phyloP scores from a whole-genome alignment of 2,113 vertebrate species.

The Eulemur rufifrons region DNA sequence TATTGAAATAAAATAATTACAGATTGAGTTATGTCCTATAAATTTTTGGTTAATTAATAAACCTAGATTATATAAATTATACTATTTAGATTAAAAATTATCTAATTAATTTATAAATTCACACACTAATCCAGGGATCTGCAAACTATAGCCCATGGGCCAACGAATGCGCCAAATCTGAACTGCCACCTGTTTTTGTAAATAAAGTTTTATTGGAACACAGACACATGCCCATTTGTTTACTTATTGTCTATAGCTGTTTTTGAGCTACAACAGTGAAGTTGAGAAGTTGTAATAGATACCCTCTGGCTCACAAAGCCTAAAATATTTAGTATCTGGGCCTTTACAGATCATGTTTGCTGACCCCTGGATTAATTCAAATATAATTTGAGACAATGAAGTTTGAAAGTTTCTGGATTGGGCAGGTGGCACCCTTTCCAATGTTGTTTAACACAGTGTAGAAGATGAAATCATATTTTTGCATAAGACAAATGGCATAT shows the following conservation, averaged over 20 bases:
- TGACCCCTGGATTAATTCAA: neutral
- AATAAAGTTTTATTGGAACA: slow-evolving; percentile 14
- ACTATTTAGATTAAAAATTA: neutral
- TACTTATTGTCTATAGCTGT: neutral
- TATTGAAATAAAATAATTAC: neutral
- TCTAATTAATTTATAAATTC: neutral
- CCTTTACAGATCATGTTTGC: neutral
- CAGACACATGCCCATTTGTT: neutral
- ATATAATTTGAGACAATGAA: neutral
- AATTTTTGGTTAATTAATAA: neutral
- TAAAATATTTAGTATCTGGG: neutral
- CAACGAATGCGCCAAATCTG: neutral
- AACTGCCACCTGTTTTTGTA: neutral
- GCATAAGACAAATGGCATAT: neutral
- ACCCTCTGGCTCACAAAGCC: neutral
- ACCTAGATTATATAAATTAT: neutral
- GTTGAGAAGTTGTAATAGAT: neutral
- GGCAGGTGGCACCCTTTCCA: neutral
- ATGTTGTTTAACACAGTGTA: neutral
- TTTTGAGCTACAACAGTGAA: neutral
- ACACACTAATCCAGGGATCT: neutral
- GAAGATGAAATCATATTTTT: neutral
- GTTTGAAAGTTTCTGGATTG: neutral
- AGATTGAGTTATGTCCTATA: neutral
- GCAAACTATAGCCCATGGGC: neutral